Evolutionary conservation across 2,797 vertebrate species (phyloP), one percentile per base, ranked within the genome.

Genomic region (Poeciliopsis paucimaculata): DNA sequence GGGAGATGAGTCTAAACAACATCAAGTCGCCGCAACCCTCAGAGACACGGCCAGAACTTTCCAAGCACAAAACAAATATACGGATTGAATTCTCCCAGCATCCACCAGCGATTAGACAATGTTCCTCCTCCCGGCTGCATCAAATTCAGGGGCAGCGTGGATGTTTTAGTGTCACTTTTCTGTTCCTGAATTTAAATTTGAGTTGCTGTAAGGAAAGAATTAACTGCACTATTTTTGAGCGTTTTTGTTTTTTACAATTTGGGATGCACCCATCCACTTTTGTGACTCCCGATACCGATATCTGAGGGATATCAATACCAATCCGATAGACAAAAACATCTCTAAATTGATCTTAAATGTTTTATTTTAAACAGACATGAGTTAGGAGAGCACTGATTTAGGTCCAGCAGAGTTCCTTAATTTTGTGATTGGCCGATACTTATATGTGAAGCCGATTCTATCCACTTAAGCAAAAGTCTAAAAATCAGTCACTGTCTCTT

Each of bases 11-110:
- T 91, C 91, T 82, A 92, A 92, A 94, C 91, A 94, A 91, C 91
- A 93, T 93, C 92, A 91, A 92, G 92, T 93, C 91, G 87, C 93
- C 76, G 31, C 87, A 92, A 60, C 84, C 90, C 88, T 86, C 71
- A 71, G 84, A 93, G 86, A 88, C 83, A 57, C 77, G 81, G 81
- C 88, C 84, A 77, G 76, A 91, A 92, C 88, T 87, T 93, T 86
- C 89, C 87, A 88, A 70, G 73, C 86, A 84, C 88, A 90, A 86
- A 87, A 92, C 82, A 90, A 84, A 90, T 87, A 90, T 60, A 84
- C 76, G 83, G 79, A 86, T 81, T 87, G 77, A 87, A 86, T 83
- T 82, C 83, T 79, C 68, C 76, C 9, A 64, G 81, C 60, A 83
- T 82, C 45, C 80, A 81, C 87, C 85, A 80, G 76, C 13, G 53